Base-by-base conservation (phyloP, 2,888 invertebrate species). In the Alentia gelatinosa region DNA sequence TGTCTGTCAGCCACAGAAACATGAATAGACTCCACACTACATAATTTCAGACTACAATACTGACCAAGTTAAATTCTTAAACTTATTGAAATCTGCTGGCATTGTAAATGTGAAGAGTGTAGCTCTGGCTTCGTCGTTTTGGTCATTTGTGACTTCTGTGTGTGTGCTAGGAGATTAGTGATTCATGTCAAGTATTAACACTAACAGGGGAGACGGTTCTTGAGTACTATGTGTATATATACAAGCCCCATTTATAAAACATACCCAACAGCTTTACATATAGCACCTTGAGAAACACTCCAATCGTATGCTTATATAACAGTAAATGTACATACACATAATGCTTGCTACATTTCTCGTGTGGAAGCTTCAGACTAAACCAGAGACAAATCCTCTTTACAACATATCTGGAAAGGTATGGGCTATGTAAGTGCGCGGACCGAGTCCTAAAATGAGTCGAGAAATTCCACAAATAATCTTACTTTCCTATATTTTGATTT, bases 331-430 rank as follows among this genome's bases (percentile, higher is more conserved):
- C 9, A n/a, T n/a, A n/a, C 56, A 19, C 19, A 1, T n/a, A 19
- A 3, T 19, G 19, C 56, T n/a, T n/a, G 1, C 23, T 56, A 47
- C 47, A 47, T 47, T 7, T 47, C 19, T 12, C n/a, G 56, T 4
- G 56, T 56, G 19, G 19, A 19, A 12, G 5, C 56, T 19, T 19
- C n/a, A n/a, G 56, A n/a, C 3, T 19, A 56, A 56, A 56, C 19
- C n/a, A n/a, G 56, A 56, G 56, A 56, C 56, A 56, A 56, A 56
- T 56, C 56, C n/a, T 56, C 56, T 56, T 56, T 56, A n/a, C 56
- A 56, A n/a, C 9, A 19, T n/a, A 56, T 56, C 19, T 56, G 56
- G 56, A 19, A 56, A n/a, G 5, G n/a, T n/a, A n/a, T n/a, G n/a
- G n/a, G n/a, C n/a, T n/a, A n/a, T n/a, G n/a, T n/a, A n/a, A n/a